Base-by-base conservation (phyloP, 2,797 vertebrate species). In the Antrozous pallidus region DNA sequence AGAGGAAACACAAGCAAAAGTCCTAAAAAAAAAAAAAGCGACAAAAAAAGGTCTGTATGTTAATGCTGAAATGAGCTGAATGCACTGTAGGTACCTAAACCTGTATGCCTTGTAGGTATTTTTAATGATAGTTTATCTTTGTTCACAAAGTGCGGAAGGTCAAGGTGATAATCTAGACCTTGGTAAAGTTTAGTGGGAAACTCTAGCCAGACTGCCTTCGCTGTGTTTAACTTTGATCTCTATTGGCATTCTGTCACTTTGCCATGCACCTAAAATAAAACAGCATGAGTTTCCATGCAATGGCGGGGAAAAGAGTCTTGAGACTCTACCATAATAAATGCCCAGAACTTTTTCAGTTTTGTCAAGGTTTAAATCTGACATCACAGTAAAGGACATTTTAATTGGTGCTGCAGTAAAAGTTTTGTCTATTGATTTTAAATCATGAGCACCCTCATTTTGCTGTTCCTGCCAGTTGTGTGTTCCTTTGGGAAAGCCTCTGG, bases 341-440 rank as follows among this genome's bases (percentile, higher is more conserved):
- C 22, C 51, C 61, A 67, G 38, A 71, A 49, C 45, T 71, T 24
- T 13, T 58, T 75, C 61, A 22, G 14, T 91, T 79, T 77, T 49
- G n/a, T 31, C 20, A 79, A 90, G 61, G 47, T 67, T 82, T 36
- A 93, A 58, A 87, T 95, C 93, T 6, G 3, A 81, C 61, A 36
- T 93, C 12, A 6, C 45, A 31, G 67, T 16, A 47, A 86, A 95
- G 93, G 82, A 96, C 93, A 94, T 95, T 88, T 78, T 95, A 61
- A 84, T 3, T 16, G 6, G 3, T 17, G 2, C 24, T 93, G 28
- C 54, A 54, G 75, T 69, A 81, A 67, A 83, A 45, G 1, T 22
- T 93, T 91, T 92, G 90, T 89, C 13, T 45, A 26, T 91, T 58
- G 24, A 58, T 42, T 93, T 78, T 75, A 54, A 91, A 94, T 92